Conservation (phyloP, 53 echinoderm and acorn worm species). For the Mesocentrotus franciscanus region DNA sequence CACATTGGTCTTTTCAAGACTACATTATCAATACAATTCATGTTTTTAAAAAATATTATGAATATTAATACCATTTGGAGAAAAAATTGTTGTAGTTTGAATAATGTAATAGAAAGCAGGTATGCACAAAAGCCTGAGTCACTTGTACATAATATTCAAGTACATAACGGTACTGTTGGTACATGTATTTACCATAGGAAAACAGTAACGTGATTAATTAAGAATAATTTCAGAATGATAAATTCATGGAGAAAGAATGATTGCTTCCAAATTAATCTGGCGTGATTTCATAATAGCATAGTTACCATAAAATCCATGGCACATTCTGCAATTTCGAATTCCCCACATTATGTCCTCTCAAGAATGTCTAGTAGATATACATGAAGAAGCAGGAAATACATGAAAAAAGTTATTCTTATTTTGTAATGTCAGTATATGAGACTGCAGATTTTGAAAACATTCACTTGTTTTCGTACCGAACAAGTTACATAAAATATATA, state of each 20-base stretch:
- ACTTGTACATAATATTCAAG: not conserved
- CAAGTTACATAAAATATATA: too few relatives aligned
- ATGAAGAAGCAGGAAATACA: not conserved
- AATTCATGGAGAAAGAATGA: not conserved
- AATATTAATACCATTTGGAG: not conserved
- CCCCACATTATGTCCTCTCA: not conserved
- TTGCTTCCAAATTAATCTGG: not conserved
- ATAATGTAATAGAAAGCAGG: not conserved
- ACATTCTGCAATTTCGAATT: too few relatives aligned
- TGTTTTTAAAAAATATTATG: not conserved
- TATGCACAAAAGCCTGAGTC: not conserved
- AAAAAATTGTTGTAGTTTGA: slow-evolving; percentile 6
- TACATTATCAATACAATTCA: not conserved
- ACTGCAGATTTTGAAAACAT: not conserved
- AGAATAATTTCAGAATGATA: not conserved
- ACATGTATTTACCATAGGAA: not conserved
- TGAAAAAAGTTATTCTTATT: not conserved
- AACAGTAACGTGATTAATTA: not conserved
- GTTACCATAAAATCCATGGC: too few relatives aligned
- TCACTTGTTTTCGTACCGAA: not conserved
- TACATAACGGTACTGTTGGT: not conserved
- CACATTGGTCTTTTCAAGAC: not conserved
- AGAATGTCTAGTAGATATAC: not conserved
- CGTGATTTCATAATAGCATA: too few relatives aligned
- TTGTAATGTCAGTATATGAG: not conserved